These are phyloP conservation scores for Ectemnius lituratus DNA, from an alignment of 2,888 invertebrate species.

Conservation along the genomic window DNA sequence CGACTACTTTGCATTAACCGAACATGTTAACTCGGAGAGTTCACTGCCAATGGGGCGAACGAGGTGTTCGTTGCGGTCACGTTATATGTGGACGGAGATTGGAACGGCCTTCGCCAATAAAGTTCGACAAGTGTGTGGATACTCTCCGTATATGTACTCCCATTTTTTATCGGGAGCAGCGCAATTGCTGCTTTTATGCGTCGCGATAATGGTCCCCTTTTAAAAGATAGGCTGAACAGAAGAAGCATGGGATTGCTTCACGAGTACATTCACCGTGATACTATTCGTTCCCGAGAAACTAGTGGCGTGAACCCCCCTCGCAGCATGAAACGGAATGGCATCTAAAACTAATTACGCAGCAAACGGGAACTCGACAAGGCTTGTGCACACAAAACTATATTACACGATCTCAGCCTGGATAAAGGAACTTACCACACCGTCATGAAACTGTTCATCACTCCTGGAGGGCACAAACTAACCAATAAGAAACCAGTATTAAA, in stretches of 20 bases:
- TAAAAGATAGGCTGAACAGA: neutral
- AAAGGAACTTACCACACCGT: conserved; percentile 88
- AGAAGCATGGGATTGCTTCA: conserved; percentile 1
- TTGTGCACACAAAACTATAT: conserved; percentile 78
- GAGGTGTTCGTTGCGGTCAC: no score
- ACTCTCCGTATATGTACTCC: neutral
- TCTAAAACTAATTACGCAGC: conserved; percentile 48
- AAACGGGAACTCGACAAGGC: conserved; percentile 70
- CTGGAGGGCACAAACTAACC: conserved; percentile 90
- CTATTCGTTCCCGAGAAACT: neutral
- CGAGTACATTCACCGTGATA: no score
- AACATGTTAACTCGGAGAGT: conserved; percentile 33
- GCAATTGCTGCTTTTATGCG: neutral
- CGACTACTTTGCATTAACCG: conserved; percentile 40
- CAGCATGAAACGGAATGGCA: conserved; percentile 26
- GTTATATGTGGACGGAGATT: neutral
- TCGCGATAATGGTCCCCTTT: conserved; percentile 7
- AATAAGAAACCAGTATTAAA: conserved; percentile 80
- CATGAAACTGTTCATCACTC: conserved; percentile 93
- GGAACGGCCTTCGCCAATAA: neutral
- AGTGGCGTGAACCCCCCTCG: conserved; percentile 42
- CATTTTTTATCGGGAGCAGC: neutral
- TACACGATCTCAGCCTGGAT: conserved; percentile 73
- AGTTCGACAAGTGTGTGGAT: neutral
- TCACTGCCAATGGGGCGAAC: conserved; percentile 28